Conservation (phyloP, 2,888 invertebrate genomes). For the Cancer borealis region DNA sequence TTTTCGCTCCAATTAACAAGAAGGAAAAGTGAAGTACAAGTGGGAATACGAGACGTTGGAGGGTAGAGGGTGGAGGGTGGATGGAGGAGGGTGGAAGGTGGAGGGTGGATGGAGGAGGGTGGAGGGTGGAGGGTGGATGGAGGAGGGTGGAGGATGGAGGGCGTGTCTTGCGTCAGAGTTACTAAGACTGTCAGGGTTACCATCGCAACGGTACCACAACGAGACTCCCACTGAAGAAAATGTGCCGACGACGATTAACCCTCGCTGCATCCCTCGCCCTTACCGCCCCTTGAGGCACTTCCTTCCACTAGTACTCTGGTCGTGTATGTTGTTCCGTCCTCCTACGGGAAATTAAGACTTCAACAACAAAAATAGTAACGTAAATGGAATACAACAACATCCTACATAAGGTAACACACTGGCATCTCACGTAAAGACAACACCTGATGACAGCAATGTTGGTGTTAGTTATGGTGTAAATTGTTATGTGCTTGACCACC, state of each 20-base stretch:
- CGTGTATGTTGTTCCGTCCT: background rate
- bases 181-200: background rate
- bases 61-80: no score
- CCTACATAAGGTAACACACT: background rate
- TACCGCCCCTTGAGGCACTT: slow-evolving; percentile 22
- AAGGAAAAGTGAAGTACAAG: background rate
- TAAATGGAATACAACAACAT: slow-evolving; percentile 6
- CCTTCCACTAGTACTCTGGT: background rate
- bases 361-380: background rate
- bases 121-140: background rate
- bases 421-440: background rate
- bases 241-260: background rate
- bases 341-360: slow-evolving; percentile 5
- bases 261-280: background rate
- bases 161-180: slow-evolving; percentile 6
- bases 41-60: background rate
- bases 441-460: background rate
- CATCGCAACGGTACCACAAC: background rate
- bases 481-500: no score
- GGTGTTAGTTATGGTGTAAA: background rate
- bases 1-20: background rate
- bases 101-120: no score
- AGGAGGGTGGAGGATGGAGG: background rate
- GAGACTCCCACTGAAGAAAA: background rate
- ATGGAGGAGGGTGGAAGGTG: no score